Percentiles rank a stretch among this genome's conserved stretches.
phyloP scores from a whole-genome alignment of 2,888 invertebrate genomes.

The Epicampocera succincta region DNA sequence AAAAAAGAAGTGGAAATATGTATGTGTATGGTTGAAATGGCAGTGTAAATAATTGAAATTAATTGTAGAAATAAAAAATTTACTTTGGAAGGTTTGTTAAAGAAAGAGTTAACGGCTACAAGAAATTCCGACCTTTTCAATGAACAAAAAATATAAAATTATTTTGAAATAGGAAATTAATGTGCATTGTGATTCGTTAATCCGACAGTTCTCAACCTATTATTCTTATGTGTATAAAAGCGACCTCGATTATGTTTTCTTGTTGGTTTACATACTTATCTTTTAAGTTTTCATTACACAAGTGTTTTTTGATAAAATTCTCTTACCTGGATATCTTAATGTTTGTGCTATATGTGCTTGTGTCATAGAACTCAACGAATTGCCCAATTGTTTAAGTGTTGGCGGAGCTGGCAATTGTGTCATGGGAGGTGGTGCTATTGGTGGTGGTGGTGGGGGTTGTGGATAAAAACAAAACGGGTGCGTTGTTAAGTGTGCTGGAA shows the following conservation, averaged over 20 bases:
- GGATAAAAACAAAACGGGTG: conserved; percentile 82
- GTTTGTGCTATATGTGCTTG: conserved; percentile 82
- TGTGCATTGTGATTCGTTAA: too few relatives aligned
- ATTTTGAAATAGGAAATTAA: too few relatives aligned
- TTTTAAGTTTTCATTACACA: neutral
- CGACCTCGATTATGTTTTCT: neutral
- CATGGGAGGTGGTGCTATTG: conserved; percentile 75
- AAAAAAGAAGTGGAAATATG: too few relatives aligned
- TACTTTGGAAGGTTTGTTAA: too few relatives aligned
- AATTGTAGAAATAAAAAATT: too few relatives aligned
- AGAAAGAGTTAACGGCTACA: too few relatives aligned
- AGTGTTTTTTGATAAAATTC: conserved; percentile 48
- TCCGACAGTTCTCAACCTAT: too few relatives aligned
- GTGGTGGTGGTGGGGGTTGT: conserved; percentile 80
- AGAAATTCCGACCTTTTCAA: too few relatives aligned
- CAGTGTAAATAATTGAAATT: too few relatives aligned
- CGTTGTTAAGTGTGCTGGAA: conserved; percentile 83
- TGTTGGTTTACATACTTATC: neutral
- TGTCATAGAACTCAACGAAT: conserved; percentile 72
- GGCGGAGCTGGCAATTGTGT: conserved; percentile 79
- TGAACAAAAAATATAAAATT: too few relatives aligned
- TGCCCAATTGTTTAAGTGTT: conserved; percentile 80
- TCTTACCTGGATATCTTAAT: conserved; percentile 82
- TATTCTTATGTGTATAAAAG: too few relatives aligned
- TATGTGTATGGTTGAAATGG: too few relatives aligned